Conservation (phyloP, 2,113 vertebrate genomes). For the Festucalex cinctus region DNA sequence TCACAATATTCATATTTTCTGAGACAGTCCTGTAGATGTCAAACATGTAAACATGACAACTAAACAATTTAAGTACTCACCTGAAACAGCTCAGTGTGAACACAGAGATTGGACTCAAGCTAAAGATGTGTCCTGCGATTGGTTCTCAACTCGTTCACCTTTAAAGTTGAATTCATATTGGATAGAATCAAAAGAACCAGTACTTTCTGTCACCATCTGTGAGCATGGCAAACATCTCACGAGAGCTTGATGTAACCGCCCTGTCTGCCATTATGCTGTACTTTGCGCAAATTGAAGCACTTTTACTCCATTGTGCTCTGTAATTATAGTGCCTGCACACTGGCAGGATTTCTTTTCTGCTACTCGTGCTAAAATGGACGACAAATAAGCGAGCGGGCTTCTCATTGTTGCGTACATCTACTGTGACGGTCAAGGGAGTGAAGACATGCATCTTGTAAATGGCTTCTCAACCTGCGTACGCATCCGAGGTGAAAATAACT, state of each 20-base stretch:
- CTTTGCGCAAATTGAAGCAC: conserved; percentile 42
- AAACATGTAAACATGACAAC: too few relatives aligned
- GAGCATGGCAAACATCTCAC: conserved; percentile 46
- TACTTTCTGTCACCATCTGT: conserved; percentile 14
- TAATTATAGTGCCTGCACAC: conserved; percentile 40
- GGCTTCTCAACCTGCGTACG: conserved; percentile 8
- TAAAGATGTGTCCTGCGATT: too few relatives aligned
- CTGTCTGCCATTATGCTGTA: conserved; percentile 37
- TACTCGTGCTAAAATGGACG: conserved; percentile 22
- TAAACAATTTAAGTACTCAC: background rate
- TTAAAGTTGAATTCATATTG: background rate
- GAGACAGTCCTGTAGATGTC: too few relatives aligned
- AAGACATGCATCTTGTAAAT: conserved; percentile 14
- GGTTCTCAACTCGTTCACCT: background rate
- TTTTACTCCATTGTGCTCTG: conserved; percentile 41
- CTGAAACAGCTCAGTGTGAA: background rate
- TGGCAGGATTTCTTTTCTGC: conserved; percentile 18
- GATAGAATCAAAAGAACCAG: background rate
- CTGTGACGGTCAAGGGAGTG: background rate
- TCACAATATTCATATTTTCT: too few relatives aligned
- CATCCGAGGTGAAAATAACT: conserved; percentile 37
- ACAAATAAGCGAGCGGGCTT: conserved; percentile 8
- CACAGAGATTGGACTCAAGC: background rate
- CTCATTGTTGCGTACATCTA: conserved; percentile 1
- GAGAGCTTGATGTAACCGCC: conserved; percentile 35